phyloP scores from a whole-genome alignment of 2,888 invertebrate species.

The Drosophila mimetica region DNA sequence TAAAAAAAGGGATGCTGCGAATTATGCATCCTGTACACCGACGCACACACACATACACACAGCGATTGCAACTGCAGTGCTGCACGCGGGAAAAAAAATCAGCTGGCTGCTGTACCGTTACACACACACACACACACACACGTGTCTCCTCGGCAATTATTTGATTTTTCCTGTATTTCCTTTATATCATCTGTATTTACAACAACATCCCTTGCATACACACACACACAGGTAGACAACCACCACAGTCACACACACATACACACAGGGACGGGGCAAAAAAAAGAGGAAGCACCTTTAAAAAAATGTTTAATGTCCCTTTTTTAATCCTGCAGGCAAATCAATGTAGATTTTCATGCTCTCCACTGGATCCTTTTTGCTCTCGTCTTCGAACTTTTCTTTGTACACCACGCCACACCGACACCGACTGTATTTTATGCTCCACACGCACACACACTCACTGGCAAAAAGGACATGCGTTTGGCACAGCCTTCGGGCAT shows the following conservation, averaged over 20 bases:
- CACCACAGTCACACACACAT: constrained; percentile 5
- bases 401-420: constrained; percentile 15
- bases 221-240: constrained; percentile 11
- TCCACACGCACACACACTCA: constrained; percentile 35
- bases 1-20: constrained; percentile 18
- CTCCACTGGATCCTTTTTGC: constrained; percentile 13
- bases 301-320: constrained; percentile 12
- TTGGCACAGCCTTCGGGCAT: constrained; percentile 66
- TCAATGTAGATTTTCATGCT: constrained; percentile 4
- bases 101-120: constrained; percentile 20
- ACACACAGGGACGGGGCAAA: constrained; percentile 3
- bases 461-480: constrained; percentile 64
- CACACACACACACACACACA: constrained; percentile 6
- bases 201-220: constrained; percentile 41
- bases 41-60: constrained; percentile 17
- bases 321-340: constrained; percentile 12
- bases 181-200: constrained; percentile 37
- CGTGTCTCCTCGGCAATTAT: constrained; percentile 26
- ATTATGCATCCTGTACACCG: constrained; percentile 18
- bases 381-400: not conserved
- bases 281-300: constrained; percentile 4
- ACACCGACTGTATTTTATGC: constrained; percentile 18
- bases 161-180: constrained; percentile 30
- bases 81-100: constrained; percentile 18
- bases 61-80: constrained; percentile 11